A percentile compares a stretch with the other conserved stretches of the same genome.
Evolutionary conservation across 2,888 invertebrate genomes (phyloP).

Genomic region (Polymixis lichenea): DNA sequence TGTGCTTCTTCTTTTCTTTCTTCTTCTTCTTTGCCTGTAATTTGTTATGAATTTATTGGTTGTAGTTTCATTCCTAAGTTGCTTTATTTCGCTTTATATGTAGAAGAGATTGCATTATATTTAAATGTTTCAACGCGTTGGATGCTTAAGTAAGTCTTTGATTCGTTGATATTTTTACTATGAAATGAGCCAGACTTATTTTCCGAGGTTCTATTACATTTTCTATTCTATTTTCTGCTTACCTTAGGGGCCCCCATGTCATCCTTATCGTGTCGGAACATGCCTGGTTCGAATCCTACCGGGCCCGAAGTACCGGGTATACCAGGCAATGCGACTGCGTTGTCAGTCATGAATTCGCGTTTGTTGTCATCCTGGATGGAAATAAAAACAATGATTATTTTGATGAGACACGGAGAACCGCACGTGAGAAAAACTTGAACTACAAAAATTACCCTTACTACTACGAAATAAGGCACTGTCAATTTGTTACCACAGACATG

Average conservation of each 20-base stretch:
- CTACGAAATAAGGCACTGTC: no score
- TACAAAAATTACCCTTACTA: no score
- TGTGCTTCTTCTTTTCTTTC: slow-evolving; percentile 95
- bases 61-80: background rate
- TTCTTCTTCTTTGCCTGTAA: slow-evolving; percentile 93
- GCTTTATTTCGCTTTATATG: no score
- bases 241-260: slow-evolving; percentile 86
- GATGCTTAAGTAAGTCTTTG: no score
- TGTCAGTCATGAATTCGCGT: slow-evolving; percentile 93
- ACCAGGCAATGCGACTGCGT: slow-evolving; percentile 95
- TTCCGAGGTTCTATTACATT: background rate
- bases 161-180: background rate
- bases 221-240: slow-evolving; percentile 21
- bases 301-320: slow-evolving; percentile 93
- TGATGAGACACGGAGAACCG: background rate
- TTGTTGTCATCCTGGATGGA: slow-evolving; percentile 88
- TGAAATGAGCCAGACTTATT: background rate
- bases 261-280: slow-evolving; percentile 93
- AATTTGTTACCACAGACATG: no score
- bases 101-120: no score
- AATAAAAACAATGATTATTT: background rate
- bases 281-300: slow-evolving; percentile 95
- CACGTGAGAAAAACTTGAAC: background rate
- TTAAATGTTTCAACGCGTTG: no score
- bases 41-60: background rate